These are phyloP conservation scores for Apostichopus japonicus DNA, from an alignment of 35 echinoderm and acorn worm species.

Conservation along the genomic window DNA sequence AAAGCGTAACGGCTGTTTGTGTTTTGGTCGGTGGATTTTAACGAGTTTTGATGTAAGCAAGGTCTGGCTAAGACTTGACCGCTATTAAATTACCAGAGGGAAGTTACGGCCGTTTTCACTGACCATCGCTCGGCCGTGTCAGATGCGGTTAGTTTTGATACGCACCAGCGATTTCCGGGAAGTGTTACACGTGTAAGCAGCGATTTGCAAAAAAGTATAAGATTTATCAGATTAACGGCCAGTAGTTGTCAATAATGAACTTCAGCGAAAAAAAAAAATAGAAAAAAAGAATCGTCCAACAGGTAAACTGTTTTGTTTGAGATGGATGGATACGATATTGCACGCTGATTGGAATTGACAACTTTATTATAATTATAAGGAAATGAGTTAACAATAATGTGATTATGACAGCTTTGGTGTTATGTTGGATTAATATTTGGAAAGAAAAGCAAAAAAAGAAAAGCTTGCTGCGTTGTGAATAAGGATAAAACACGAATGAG, in stretches of 20 bases:
- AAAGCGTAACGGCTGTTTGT: constrained; percentile 19
- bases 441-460: too few relatives aligned
- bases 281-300: background rate
- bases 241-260: background rate
- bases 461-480: too few relatives aligned
- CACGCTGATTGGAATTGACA: too few relatives aligned
- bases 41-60: background rate
- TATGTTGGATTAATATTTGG: too few relatives aligned
- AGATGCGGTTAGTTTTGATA: background rate
- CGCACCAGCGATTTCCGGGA: background rate
- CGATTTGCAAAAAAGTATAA: background rate
- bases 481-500: too few relatives aligned
- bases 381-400: too few relatives aligned
- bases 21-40: constrained; percentile 1
- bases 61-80: constrained; percentile 9
- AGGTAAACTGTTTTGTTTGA: background rate
- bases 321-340: too few relatives aligned
- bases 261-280: background rate
- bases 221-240: background rate
- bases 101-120: background rate
- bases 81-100: constrained; percentile 24
- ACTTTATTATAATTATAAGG: too few relatives aligned
- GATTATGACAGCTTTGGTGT: too few relatives aligned
- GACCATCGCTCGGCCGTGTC: constrained; percentile 38
- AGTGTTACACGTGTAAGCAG: background rate